phyloP scores from a whole-genome alignment of 2,113 vertebrate species.

The Chionodraco myersi region DNA sequence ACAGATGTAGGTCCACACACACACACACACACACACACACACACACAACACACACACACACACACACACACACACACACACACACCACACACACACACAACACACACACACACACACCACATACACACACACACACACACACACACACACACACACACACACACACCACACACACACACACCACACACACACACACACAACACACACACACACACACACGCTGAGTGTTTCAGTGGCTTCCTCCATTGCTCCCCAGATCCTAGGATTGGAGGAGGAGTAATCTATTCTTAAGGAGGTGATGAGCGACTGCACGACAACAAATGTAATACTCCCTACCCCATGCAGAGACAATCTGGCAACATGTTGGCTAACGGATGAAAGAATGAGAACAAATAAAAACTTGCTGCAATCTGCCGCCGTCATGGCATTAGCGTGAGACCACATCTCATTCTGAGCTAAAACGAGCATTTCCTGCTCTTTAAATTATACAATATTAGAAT shows the following conservation, averaged over 20 bases:
- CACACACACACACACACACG: not conserved
- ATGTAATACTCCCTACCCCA: conserved; percentile 47
- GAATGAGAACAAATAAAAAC: conserved; percentile 20
- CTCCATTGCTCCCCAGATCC: conserved; percentile 20
- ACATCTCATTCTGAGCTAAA: not conserved
- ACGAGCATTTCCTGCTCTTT: not conserved
- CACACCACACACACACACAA: too few species aligned
- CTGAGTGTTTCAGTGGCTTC: conserved; percentile 37
- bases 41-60: not conserved
- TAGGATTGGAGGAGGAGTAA: conserved; percentile 45
- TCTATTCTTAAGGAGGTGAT: conserved; percentile 64
- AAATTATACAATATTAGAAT: not conserved
- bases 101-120: not conserved
- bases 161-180: too few species aligned
- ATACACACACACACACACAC: not conserved
- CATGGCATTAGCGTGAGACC: conserved; percentile 27
- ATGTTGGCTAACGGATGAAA: conserved; percentile 58
- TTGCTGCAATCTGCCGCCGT: conserved; percentile 37
- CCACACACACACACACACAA: too few species aligned
- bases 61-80: not conserved
- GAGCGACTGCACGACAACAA: conserved; percentile 38
- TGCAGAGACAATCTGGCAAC: conserved; percentile 72
- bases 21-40: too few species aligned
- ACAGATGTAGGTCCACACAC: too few species aligned
- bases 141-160: not conserved